Evolutionary conservation across 2,113 vertebrate species (phyloP), one percentile per base, ranked within the genome.

Genomic region (Numenius arquata): DNA sequence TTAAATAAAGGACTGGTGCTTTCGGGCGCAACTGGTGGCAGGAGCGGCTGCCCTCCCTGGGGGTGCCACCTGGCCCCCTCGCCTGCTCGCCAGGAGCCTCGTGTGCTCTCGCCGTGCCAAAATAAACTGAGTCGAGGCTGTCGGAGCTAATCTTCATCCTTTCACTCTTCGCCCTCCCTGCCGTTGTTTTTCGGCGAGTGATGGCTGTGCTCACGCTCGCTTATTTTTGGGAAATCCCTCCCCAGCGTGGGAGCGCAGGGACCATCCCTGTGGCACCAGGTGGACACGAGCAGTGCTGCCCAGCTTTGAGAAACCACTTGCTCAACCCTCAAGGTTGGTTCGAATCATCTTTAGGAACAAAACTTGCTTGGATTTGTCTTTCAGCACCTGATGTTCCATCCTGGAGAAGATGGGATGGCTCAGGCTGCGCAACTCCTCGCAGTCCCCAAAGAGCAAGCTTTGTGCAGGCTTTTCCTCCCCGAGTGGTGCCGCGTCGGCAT

Each of bases 181-280:
- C 41, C 2, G 70, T 48, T 6, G 47, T 21, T 34, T 21, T 34
- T 4, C 0, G 0, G 15, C 3, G 58, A 40, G 75, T 0, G 34
- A 6, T 3, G 56, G 36, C 73, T 23, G 26, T 13, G 59, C 81
- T 70, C 0, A 0, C 58, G 13, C 47, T 32, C 0, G 1, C 29
- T 23, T 30, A 1, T 27, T 65, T 48, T 63, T 0, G 63, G 67
- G 81, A 23, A 23, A 13, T 50, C 21, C 27, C 32, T 70, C 16
- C 16, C 36, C 0, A 3, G 5, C 0, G 0, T 21, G 40, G 41
- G 2, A 9, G 20, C 3, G 0, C 1, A 16, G 72, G 43, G 14
- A 11, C 47, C 2, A 5, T n/a, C 20, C 55, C 66, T 0, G 0
- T 3, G 50, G 8, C 78, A 53, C 53, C 58, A 1, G 47, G 4